Base-by-base conservation (phyloP, 2,113 vertebrate genomes). In the Protomyctophum bolini region DNA sequence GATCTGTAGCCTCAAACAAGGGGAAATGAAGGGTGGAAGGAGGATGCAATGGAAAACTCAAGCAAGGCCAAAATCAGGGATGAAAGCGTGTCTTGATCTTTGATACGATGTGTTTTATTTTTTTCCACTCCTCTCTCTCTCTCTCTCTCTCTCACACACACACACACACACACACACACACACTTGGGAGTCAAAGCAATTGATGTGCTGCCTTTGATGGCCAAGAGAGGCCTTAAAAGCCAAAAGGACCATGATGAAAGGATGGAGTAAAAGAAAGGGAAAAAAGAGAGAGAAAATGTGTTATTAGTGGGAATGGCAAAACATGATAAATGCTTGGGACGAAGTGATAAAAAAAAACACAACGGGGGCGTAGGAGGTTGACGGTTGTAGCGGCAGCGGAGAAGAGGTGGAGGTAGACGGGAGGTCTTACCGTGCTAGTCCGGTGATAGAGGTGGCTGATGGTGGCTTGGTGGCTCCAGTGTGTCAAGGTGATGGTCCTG, bases 171-270 rank as follows among this genome's bases (percentile, higher is more conserved):
- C 87, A 86, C 81, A 77, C 89, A 87, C 87, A 87, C 90, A 89
- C 91, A 87, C 89, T 88, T 87, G 89, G 91, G 89, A 91, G 91
- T 92, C 91, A 92, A 90, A 78, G 89, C 91, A 91, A 92, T 92
- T 92, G 91, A 91, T 92, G 91, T 92, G 91, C 86, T 91, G 88
- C 88, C 89, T 92, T 92, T 92, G 91, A 92, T 92, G 89, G 87
- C 83, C 73, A 86, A 86, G 83, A 85, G 89, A 89, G 90, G 87
- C 88, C 89, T 86, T 88, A 88, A 83, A 75, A 57, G 86, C 76
- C 84, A 85, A 90, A 50, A 89, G 87, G 80, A 85, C 66, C 84
- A 85, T 84, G 87, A 92, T 91, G 85, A 91, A 92, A 92, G 87
- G 84, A 73, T 68, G 11, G 68, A 77, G 74, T 54, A 75, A 79